Evolutionary conservation across 2,797 vertebrate species (phyloP), one percentile per base, ranked within the genome.

Genomic region (Parauchenoglanis punctatus): DNA sequence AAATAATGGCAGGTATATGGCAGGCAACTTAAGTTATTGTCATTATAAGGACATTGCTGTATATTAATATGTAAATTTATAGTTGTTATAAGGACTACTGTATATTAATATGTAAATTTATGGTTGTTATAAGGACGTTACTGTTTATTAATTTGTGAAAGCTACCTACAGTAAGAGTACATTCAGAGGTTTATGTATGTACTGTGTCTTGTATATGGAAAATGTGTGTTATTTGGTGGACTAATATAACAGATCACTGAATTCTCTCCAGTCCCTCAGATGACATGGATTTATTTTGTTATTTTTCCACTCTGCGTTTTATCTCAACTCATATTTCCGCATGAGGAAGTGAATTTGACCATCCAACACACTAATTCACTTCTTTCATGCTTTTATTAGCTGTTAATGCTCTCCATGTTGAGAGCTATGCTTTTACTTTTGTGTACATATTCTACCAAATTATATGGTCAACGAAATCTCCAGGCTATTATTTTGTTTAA

Each of bases 371-470:
- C 91, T 94, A 93, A 94, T 94, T 93, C 90, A 73, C 84, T 88
- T 89, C 94, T 93, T 94, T 94, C 88, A 92, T 92, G 94, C 89
- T 92, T 95, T 94, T 94, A 95, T 95, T 94, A 95, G 93, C 93
- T 94, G 94, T 91, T 95, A 94, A 95, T 93, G 91, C 87, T 84
- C 94, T 93, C 92, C 91, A 93, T 88, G 86, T 93, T 91, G 84
- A 75, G 87, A 92, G 88, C 90, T 87, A 86, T 80, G 49, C 76
- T 90, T 91, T 83, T 87, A 87, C 91, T 92, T 94, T 94, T 89
- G 93, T 93, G 92, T 92, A 81, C 89, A 90, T 92, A 91, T 89
- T 92, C 90, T 90, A 81, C 88, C 77, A 88, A 90, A 84, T 94
- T 89, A 91, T 89, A 89, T 84, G 91, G 88, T 90, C 70, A 88